phyloP scores from a whole-genome alignment of 2,113 vertebrate species.

The Rhabdornis inornatus region DNA sequence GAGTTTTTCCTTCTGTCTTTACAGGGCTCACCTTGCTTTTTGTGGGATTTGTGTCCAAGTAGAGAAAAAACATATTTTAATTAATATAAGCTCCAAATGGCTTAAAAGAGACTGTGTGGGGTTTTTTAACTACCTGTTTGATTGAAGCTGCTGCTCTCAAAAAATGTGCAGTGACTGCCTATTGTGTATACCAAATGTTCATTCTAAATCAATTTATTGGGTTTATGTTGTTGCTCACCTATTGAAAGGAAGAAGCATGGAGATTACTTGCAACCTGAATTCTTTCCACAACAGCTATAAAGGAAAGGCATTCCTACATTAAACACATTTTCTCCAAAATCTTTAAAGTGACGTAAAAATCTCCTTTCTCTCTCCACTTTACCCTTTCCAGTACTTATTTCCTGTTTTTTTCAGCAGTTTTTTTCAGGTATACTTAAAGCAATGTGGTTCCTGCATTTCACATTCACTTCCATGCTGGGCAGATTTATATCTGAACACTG shows the following conservation, averaged over 20 bases:
- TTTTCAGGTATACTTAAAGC: not conserved
- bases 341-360: not conserved
- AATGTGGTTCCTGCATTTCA: not conserved
- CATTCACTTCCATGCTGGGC: not conserved
- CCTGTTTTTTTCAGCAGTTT: not conserved
- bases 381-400: not conserved
- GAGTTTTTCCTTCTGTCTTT: not conserved
- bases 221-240: not conserved
- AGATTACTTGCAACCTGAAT: not conserved
- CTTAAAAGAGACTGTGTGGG: accelerated
- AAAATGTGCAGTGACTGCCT: not conserved
- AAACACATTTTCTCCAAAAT: not conserved
- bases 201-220: not conserved
- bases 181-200: not conserved
- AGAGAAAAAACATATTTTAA: not conserved
- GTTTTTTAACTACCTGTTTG: not conserved
- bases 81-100: not conserved
- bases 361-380: not conserved
- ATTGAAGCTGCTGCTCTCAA: not conserved
- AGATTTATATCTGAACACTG: not conserved
- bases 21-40: not conserved
- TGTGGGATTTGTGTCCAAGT: not conserved
- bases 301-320: not conserved
- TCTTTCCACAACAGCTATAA: not conserved
- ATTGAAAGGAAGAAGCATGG: not conserved